phyloP scores from a whole-genome alignment of 2,797 vertebrate species.

The Centroberyx gerrardi region DNA sequence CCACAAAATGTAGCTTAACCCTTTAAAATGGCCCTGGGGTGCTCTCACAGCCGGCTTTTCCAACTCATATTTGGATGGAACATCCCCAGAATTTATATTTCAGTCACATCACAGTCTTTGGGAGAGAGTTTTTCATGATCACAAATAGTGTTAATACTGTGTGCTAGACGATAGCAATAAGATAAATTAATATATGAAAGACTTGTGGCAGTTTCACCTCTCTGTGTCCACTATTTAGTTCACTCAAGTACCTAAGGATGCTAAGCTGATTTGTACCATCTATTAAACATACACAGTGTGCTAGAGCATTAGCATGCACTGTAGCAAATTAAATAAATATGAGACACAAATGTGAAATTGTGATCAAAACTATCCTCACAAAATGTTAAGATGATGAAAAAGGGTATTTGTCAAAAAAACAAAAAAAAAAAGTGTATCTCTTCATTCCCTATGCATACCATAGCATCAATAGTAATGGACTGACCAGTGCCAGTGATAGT shows the following conservation, averaged over 20 bases:
- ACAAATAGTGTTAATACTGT: background rate
- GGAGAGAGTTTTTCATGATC: conserved; percentile 15
- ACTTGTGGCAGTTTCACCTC: no score
- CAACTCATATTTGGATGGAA: background rate
- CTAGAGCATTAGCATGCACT: no score
- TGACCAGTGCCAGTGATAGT: conserved; percentile 12
- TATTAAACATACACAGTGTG: conserved; percentile 4
- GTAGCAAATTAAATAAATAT: no score
- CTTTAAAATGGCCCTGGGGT: conserved; percentile 4
- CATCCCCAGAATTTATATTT: background rate
- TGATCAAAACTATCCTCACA: no score
- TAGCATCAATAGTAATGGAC: conserved; percentile 34
- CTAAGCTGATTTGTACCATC: background rate
- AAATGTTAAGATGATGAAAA: no score
- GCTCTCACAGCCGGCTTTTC: conserved; percentile 1
- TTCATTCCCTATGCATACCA: conserved; percentile 15
- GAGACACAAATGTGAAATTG: no score
- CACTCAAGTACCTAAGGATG: no score
- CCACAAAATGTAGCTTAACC: conserved; percentile 19
- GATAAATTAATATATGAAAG: background rate
- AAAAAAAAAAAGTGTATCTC: conserved; percentile 13
- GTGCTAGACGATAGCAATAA: background rate
- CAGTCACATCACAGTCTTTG: background rate
- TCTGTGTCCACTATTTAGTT: no score
- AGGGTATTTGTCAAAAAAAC: no score